phyloP scores from a whole-genome alignment of 1,140 invertebrate genomes.

The Zaprionus davidi region DNA sequence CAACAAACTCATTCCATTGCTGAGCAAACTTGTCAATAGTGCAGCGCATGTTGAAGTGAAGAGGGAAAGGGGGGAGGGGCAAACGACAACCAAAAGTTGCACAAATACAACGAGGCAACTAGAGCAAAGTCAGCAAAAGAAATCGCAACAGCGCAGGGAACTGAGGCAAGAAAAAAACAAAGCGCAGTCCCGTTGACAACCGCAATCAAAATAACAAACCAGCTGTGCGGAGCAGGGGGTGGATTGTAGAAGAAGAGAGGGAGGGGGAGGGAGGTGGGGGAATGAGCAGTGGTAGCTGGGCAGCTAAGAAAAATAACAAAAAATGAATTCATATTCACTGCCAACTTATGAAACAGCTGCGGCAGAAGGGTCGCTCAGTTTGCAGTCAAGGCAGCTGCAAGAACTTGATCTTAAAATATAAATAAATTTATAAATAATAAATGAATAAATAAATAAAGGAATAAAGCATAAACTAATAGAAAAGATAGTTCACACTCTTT shows the following conservation, averaged over 20 bases:
- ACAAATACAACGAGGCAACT: slow-evolving; percentile 9
- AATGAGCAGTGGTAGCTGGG: not conserved
- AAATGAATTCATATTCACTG: slow-evolving; percentile 36
- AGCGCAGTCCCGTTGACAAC: slow-evolving; percentile 65
- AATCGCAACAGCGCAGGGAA: slow-evolving; percentile 1
- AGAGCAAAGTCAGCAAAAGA: not conserved
- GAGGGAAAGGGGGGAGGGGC: not conserved
- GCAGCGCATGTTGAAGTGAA: not conserved
- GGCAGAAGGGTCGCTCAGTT: not conserved
- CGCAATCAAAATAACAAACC: slow-evolving; percentile 70
- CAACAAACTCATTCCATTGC: slow-evolving; percentile 41
- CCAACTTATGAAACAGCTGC: not conserved
- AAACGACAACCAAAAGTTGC: slow-evolving; percentile 52
- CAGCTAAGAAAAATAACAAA: slow-evolving; percentile 21
- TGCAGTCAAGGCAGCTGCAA: no score
- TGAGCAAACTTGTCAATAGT: slow-evolving; percentile 35
- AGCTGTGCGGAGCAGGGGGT: slow-evolving; percentile 1
- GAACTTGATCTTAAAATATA: not conserved
- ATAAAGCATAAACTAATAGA: not conserved
- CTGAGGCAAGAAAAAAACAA: slow-evolving; percentile 39
- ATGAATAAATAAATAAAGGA: no score
- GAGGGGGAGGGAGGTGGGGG: no score
- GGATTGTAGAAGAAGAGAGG: not conserved
- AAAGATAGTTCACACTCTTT: not conserved
- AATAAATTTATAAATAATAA: not conserved